Evolutionary conservation across 2,888 invertebrate genomes (phyloP).

Genomic region (Druceiella hillmani): DNA sequence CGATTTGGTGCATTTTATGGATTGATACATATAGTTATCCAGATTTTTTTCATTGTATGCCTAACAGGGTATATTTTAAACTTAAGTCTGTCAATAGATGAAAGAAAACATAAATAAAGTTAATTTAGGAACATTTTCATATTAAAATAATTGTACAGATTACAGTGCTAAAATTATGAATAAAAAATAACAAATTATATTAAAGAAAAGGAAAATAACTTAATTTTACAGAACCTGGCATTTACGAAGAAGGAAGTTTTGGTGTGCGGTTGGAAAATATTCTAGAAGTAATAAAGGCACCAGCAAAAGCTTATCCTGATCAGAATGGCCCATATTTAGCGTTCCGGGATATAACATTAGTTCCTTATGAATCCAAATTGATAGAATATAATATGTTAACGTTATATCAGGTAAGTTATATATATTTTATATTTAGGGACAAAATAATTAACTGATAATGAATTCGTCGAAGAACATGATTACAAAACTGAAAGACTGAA

Average conservation of each 20-base stretch:
- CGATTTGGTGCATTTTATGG: no score
- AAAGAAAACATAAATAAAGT: no score
- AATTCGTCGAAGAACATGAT: slow-evolving; percentile 3
- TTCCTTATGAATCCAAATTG: slow-evolving; percentile 83
- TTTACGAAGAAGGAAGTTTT: slow-evolving; percentile 77
- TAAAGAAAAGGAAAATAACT: background rate
- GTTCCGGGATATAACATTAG: slow-evolving; percentile 77
- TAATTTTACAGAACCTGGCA: slow-evolving; percentile 71
- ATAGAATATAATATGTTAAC: slow-evolving; percentile 72
- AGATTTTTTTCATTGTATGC: no score
- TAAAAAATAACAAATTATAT: background rate
- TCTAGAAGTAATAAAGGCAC: slow-evolving; percentile 60
- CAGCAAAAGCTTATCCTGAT: slow-evolving; percentile 39
- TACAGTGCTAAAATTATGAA: no score
- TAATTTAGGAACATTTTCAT: no score
- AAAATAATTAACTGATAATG: slow-evolving; percentile 1
- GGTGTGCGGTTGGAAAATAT: slow-evolving; percentile 87
- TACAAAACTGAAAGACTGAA: slow-evolving; percentile 4
- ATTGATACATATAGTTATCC: no score
- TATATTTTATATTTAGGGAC: slow-evolving; percentile 1
- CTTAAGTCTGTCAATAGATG: no score
- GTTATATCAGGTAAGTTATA: slow-evolving; percentile 64
- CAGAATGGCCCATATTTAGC: slow-evolving; percentile 49
- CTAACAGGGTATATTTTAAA: no score
- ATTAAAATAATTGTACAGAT: no score